Percentiles rank a stretch among this genome's conserved stretches.
These are phyloP conservation scores for Watsonalla binaria DNA, from an alignment of 2,888 invertebrate genomes.

Conservation along the genomic window DNA sequence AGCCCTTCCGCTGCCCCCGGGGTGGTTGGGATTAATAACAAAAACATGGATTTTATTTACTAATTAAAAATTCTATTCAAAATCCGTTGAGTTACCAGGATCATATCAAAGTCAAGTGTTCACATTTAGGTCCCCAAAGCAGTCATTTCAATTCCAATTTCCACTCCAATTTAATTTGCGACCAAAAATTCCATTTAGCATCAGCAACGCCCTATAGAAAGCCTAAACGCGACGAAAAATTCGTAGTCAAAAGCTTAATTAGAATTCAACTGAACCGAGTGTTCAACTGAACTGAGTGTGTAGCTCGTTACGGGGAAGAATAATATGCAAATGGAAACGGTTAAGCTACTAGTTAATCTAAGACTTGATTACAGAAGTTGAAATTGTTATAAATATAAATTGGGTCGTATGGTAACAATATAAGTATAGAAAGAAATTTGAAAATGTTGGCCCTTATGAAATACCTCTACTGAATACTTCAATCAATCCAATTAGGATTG, in stretches of 20 bases:
- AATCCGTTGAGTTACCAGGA: slow-evolving; percentile 5
- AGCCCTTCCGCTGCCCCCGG: too few relatives aligned
- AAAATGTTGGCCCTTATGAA: too few relatives aligned
- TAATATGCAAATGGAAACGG: slow-evolving; percentile 14
- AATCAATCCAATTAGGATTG: too few relatives aligned
- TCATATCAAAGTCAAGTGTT: slow-evolving; percentile 5
- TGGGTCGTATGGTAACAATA: too few relatives aligned
- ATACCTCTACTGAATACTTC: too few relatives aligned
- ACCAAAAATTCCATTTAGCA: slow-evolving; percentile 25
- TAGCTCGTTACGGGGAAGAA: slow-evolving; percentile 39
- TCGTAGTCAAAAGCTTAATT: slow-evolving; percentile 46
- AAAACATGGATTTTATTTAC: too few relatives aligned
- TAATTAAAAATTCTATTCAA: too few relatives aligned
- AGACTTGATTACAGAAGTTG: too few relatives aligned
- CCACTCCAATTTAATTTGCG: slow-evolving; percentile 25
- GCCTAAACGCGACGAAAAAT: slow-evolving; percentile 42
- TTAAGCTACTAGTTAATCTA: slow-evolving; percentile 10
- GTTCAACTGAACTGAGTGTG: slow-evolving; percentile 47
- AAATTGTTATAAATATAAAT: too few relatives aligned
- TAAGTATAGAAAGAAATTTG: too few relatives aligned
- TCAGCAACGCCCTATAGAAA: slow-evolving; percentile 15
- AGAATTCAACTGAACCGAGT: slow-evolving; percentile 40
- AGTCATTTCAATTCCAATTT: slow-evolving; percentile 23
- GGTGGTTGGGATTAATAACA: too few relatives aligned
- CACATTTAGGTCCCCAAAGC: slow-evolving; percentile 13